Evolutionary conservation across 2,797 vertebrate species (phyloP).

Genomic region (Glyptemys insculpta): DNA sequence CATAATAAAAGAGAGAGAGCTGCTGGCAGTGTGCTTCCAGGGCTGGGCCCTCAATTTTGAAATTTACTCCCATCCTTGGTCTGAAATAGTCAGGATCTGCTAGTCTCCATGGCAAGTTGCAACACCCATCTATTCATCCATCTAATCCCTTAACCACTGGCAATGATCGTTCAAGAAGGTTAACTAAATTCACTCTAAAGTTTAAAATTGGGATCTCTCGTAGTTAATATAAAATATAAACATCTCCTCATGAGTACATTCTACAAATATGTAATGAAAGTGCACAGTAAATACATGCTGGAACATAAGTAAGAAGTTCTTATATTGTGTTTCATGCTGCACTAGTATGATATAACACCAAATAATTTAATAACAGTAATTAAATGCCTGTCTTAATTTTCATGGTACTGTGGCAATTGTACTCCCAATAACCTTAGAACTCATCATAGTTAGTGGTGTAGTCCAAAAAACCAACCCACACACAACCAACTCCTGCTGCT

Average conservation of each 20-base stretch:
- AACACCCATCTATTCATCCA: neutral
- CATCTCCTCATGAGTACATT: neutral
- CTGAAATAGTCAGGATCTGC: neutral
- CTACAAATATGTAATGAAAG: conserved; percentile 21
- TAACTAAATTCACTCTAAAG: neutral
- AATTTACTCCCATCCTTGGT: neutral
- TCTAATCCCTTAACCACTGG: neutral
- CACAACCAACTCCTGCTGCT: conserved; percentile 71
- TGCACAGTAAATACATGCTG: conserved; percentile 46
- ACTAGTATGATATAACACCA: conserved; percentile 74
- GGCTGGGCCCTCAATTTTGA: neutral
- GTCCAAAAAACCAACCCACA: conserved; percentile 58
- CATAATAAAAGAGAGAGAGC: neutral
- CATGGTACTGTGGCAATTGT: conserved; percentile 63
- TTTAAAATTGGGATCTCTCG: neutral
- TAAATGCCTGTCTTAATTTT: conserved; percentile 76
- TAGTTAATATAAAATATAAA: conserved; percentile 13
- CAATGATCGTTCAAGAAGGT: neutral
- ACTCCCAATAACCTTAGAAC: conserved; percentile 38
- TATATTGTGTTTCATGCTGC: conserved; percentile 42
- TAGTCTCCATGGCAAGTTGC: neutral
- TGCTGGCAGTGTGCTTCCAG: neutral
- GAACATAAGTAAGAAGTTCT: conserved; percentile 73
- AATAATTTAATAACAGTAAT: conserved; percentile 78
- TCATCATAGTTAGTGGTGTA: conserved; percentile 59